Conservation (phyloP, 2,797 vertebrate species). For the Dallia pectoralis region DNA sequence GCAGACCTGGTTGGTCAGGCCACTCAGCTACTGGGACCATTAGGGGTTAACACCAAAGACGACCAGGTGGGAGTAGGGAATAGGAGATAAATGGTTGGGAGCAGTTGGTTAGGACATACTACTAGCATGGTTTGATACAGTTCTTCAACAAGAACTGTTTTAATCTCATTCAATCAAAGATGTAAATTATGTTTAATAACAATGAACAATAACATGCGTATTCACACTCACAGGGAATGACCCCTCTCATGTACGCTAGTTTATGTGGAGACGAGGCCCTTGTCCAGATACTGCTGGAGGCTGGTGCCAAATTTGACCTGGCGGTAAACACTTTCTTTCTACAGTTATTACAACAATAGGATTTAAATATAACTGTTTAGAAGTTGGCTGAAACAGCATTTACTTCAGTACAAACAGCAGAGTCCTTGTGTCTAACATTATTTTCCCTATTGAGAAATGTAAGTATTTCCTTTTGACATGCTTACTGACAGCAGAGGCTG, state of each 20-base stretch:
- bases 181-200: too few species aligned
- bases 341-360: background rate
- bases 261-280: conserved; percentile 89
- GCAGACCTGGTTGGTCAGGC: conserved; percentile 87
- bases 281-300: conserved; percentile 89
- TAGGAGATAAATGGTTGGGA: background rate
- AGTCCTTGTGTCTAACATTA: too few species aligned
- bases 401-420: background rate
- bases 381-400: background rate
- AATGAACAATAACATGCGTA: background rate
- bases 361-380: background rate
- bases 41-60: conserved; percentile 85
- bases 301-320: conserved; percentile 82
- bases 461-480: too few species aligned
- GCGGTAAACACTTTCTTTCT: conserved; percentile 72
- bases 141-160: background rate
- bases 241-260: conserved; percentile 87
- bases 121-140: background rate
- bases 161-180: too few species aligned
- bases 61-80: conserved; percentile 78
- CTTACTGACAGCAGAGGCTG: too few species aligned
- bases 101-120: background rate
- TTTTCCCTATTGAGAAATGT: too few species aligned
- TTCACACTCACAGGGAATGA: conserved; percentile 77
- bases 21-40: conserved; percentile 77